Conservation (phyloP, 2,888 invertebrate genomes). For the Polyploca ridens region DNA sequence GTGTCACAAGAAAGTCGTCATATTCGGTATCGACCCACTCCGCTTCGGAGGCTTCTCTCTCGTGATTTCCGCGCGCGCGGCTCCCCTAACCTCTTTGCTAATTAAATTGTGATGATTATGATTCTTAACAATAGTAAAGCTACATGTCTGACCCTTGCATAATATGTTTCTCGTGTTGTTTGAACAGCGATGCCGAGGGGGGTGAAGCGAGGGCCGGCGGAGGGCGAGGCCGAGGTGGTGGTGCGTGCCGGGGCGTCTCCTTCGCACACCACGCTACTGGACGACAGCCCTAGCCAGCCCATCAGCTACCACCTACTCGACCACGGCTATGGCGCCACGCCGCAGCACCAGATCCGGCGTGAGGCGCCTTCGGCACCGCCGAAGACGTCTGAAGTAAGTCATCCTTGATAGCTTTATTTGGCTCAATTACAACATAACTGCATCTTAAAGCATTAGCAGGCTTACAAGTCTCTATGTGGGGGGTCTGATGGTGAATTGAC, state of each 20-base stretch:
- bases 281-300: slow-evolving; percentile 81
- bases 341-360: slow-evolving; percentile 87
- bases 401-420: neutral
- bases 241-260: slow-evolving; percentile 82
- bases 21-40: slow-evolving; percentile 76
- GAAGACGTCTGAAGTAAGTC: slow-evolving; percentile 83
- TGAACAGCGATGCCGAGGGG: slow-evolving; percentile 85
- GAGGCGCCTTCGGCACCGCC: slow-evolving; percentile 82
- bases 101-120: slow-evolving; percentile 75
- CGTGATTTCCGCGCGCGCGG: slow-evolving; percentile 81
- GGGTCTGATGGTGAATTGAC: neutral
- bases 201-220: slow-evolving; percentile 84
- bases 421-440: neutral
- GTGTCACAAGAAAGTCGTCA: slow-evolving; percentile 55
- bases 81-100: slow-evolving; percentile 82
- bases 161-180: slow-evolving; percentile 42
- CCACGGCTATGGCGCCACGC: slow-evolving; percentile 94
- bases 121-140: slow-evolving; percentile 40
- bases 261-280: slow-evolving; percentile 79
- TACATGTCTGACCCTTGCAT: slow-evolving; percentile 33
- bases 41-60: slow-evolving; percentile 74
- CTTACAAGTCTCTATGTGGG: neutral
- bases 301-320: slow-evolving; percentile 92
- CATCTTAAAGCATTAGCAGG: neutral
- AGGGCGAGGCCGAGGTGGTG: slow-evolving; percentile 81